Percentiles rank a stretch among this genome's conserved stretches.
Conservation (phyloP, 2,797 vertebrate genomes). For the Thripadectes ignobilis region DNA sequence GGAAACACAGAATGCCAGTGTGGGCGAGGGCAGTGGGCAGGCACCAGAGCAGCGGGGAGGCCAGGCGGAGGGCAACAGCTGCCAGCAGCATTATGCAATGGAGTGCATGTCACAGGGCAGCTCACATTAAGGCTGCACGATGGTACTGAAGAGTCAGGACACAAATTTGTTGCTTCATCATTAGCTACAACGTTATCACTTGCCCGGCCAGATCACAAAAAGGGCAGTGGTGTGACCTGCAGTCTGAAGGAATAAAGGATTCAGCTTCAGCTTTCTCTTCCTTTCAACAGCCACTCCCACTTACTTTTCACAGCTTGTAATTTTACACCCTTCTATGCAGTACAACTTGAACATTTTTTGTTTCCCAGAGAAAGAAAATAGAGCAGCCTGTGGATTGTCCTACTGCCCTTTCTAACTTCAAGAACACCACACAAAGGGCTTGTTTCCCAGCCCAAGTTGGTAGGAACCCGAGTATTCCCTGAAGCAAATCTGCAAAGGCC, state of each 20-base stretch:
- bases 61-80: constrained; percentile 57
- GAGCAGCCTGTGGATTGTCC: not conserved
- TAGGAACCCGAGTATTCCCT: not conserved
- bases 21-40: constrained; percentile 26
- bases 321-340: not conserved
- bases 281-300: not conserved
- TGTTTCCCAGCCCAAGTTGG: not conserved
- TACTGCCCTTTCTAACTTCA: not conserved
- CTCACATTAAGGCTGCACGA: not conserved
- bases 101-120: constrained; percentile 23
- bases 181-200: not conserved
- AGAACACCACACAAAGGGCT: not conserved
- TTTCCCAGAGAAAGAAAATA: not conserved
- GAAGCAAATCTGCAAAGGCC: not conserved
- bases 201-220: not conserved
- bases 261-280: not conserved
- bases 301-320: not conserved
- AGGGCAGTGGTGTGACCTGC: not conserved
- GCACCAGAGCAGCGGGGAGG: constrained; percentile 58
- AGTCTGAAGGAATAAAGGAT: not conserved
- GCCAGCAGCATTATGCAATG: constrained; percentile 56
- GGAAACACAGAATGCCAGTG: constrained; percentile 63
- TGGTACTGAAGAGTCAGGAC: not conserved
- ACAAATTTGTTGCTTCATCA: not conserved
- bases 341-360: not conserved